phyloP scores from a whole-genome alignment of 2,797 vertebrate species.

The Microhierax caerulescens region DNA sequence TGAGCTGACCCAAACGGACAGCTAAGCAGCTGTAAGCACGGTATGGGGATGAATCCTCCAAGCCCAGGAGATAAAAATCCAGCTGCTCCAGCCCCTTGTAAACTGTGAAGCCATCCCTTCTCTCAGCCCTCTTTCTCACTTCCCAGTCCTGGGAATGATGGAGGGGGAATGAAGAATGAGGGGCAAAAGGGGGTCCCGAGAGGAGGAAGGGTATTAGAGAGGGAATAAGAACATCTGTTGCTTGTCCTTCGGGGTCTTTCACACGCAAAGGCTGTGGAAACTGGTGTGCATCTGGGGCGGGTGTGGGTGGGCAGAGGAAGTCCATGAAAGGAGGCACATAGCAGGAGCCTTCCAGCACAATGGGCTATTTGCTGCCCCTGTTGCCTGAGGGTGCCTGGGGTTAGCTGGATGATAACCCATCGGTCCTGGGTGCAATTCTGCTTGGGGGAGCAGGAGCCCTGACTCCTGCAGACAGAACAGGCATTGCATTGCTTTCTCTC shows the following conservation, averaged over 20 bases:
- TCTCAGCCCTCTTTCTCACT: not conserved
- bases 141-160: not conserved
- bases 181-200: not conserved
- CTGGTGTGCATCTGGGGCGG: not conserved
- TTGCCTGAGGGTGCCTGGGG: not conserved
- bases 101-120: not conserved
- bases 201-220: not conserved
- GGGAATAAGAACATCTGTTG: not conserved
- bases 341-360: not conserved
- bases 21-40: slow-evolving; percentile 13
- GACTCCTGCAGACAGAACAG: not conserved
- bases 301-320: not conserved
- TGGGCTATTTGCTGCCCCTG: not conserved
- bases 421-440: not conserved
- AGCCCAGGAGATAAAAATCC: not conserved
- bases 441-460: not conserved
- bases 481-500: not conserved
- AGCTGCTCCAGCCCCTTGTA: not conserved
- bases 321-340: not conserved
- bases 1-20: not conserved
- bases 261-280: not conserved
- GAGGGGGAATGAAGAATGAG: not conserved
- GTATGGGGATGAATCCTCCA: not conserved
- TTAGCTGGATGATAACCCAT: not conserved
- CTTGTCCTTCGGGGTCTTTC: not conserved